These are phyloP conservation scores for Zaprionus ghesquierei DNA, from an alignment of 1,140 invertebrate genomes.

Conservation along the genomic window DNA sequence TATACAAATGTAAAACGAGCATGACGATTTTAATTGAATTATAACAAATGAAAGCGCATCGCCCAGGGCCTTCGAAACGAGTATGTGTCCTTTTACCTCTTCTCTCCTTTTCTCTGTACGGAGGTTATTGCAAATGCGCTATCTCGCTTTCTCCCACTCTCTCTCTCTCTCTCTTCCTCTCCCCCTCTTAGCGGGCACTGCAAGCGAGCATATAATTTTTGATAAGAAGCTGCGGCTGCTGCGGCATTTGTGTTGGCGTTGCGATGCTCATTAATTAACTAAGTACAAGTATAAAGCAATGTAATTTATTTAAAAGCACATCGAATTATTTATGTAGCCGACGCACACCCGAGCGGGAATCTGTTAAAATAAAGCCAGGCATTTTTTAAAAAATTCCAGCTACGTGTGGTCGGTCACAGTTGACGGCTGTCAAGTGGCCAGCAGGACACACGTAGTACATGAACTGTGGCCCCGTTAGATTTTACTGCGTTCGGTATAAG, in stretches of 20 bases:
- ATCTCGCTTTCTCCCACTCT: background rate
- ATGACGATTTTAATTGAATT: slow-evolving; percentile 44
- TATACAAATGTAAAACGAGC: background rate
- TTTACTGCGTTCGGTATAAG: slow-evolving; percentile 29
- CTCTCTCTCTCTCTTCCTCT: background rate
- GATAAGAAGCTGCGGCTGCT: background rate
- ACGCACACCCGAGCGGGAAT: slow-evolving; percentile 10
- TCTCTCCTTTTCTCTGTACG: background rate
- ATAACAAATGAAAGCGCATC: slow-evolving; percentile 22
- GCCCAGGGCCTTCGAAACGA: background rate
- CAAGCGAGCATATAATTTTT: background rate
- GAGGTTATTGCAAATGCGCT: background rate
- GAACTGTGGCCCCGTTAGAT: slow-evolving; percentile 10
- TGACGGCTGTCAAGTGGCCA: slow-evolving; percentile 41
- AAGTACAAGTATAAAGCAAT: slow-evolving; percentile 24
- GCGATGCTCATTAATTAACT: slow-evolving; percentile 38
- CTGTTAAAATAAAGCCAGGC: slow-evolving; percentile 32
- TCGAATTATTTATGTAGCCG: slow-evolving; percentile 30
- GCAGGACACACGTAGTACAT: slow-evolving; percentile 19
- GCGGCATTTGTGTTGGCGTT: background rate
- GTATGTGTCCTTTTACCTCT: background rate
- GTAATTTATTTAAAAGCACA: slow-evolving; percentile 56
- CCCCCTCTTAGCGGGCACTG: background rate
- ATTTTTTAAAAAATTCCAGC: slow-evolving; percentile 19
- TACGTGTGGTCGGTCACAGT: slow-evolving; percentile 24